Conservation (phyloP, 92 coral and sea anemone genomes). For the Phenganax subtilis region DNA sequence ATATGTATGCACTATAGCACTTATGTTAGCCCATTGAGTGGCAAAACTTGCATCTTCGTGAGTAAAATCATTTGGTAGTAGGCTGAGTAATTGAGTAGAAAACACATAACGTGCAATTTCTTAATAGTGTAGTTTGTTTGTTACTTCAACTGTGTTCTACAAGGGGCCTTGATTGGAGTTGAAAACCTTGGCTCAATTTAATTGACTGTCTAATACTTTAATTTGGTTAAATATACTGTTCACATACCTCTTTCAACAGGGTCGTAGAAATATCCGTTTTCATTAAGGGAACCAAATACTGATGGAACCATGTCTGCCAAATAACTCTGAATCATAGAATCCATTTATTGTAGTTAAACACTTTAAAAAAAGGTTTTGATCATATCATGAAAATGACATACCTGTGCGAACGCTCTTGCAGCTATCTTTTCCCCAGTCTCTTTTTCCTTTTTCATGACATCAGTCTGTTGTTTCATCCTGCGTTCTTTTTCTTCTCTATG, state of each 20-base stretch:
- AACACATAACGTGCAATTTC: no score
- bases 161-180: not conserved
- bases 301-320: conserved; percentile 99
- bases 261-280: conserved; percentile 96
- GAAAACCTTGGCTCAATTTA: no score
- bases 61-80: not conserved
- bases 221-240: no score
- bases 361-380: not conserved
- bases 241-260: conserved; percentile 96
- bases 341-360: not conserved
- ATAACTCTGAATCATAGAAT: conserved; percentile 62
- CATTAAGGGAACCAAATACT: conserved; percentile 93
- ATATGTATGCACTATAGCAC: no score
- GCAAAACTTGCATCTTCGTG: not conserved
- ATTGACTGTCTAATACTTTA: no score
- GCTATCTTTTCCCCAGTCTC: conserved; percentile 98
- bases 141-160: not conserved
- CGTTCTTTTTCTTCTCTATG: conserved; percentile 96
- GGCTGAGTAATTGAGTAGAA: no score
- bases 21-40: not conserved
- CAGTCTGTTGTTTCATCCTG: conserved; percentile 92
- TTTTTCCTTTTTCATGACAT: conserved; percentile 80
- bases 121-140: no score
- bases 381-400: conserved; percentile 2
- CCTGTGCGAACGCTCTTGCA: conserved; percentile 99